These are phyloP conservation scores for Poecilobothrus nobilitatus DNA, from an alignment of 2,888 invertebrate species.

Conservation along the genomic window DNA sequence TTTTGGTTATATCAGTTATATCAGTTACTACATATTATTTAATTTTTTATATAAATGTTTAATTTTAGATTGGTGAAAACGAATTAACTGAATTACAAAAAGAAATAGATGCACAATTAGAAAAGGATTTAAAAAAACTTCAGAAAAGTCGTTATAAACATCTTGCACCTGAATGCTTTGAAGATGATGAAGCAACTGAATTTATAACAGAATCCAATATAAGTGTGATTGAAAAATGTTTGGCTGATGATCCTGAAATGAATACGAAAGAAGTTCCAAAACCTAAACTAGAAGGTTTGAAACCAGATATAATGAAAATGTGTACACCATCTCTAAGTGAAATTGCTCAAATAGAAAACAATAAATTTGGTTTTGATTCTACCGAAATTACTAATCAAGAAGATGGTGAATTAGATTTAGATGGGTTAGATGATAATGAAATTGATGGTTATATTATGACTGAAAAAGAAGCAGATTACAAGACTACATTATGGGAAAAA, in stretches of 20 bases:
- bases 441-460: conserved; percentile 77
- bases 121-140: conserved; percentile 51
- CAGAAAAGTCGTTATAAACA: conserved; percentile 30
- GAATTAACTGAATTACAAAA: conserved; percentile 71
- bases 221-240: conserved; percentile 42
- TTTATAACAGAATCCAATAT: conserved; percentile 47
- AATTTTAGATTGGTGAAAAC: conserved; percentile 46
- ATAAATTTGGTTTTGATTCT: neutral
- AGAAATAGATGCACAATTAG: conserved; percentile 76
- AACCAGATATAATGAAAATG: conserved; percentile 69
- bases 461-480: conserved; percentile 70
- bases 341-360: conserved; percentile 16
- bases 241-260: conserved; percentile 33
- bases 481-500: conserved; percentile 78
- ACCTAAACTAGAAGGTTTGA: conserved; percentile 40
- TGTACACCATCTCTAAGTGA: conserved; percentile 55
- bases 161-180: conserved; percentile 30
- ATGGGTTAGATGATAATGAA: conserved; percentile 81
- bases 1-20: conserved; percentile 10
- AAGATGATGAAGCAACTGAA: conserved; percentile 41
- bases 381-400: conserved; percentile 23
- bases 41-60: conserved; percentile 16
- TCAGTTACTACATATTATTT: conserved; percentile 13
- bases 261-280: conserved; percentile 19
- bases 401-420: conserved; percentile 55